Base-by-base conservation (phyloP, 2,797 vertebrate species). In the Knipowitschia caucasica region DNA sequence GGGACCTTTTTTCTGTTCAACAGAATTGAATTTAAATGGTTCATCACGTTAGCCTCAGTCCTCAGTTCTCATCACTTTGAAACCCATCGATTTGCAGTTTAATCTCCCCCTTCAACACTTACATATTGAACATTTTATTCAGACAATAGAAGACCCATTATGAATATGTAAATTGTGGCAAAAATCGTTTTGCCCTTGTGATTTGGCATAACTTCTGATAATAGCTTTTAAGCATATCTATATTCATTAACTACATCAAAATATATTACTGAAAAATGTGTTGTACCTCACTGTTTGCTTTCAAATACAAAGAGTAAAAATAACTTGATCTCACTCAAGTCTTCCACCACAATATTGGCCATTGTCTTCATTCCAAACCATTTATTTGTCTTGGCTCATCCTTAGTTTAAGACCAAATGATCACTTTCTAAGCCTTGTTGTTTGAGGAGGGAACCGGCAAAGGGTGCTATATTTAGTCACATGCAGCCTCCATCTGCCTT, bases 391-490 rank as follows among this genome's bases (percentile, higher is more conserved):
- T 34, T 53, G 24, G 46, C 5, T 3, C n/a, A 21, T 55, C 52
- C 53, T 4, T 4, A 14, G 26, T 44, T 47, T 10, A 47, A 44
- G 45, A 50, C 54, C 26, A 21, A 56, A 47, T 30, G 14, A 29
- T 38, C 26, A 8, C 26, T 59, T 33, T 44, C 46, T 42, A 66
- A 53, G 25, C 59, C 61, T 46, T 40, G 33, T 59, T 65, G 46
- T 72, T 65, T n/a, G 18, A 58, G 25, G 40, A 47, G 44, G 38
- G 25, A 53, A 44, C 17, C 5, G 7, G n/a, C 39, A 45, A 9
- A 43, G 8, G 36, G 44, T 14, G 45, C 49, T 59, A 62, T 67
- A 67, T 72, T 67, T 67, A 64, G 50, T 12, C 9, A 55, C 35
- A 44, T 36, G 45, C 38, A 24, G 45, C 17, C 39, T 59, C 50